Evolutionary conservation across 2,888 invertebrate genomes (phyloP), one percentile per base, ranked within the genome.

Genomic region (Polymixis flavicincta): DNA sequence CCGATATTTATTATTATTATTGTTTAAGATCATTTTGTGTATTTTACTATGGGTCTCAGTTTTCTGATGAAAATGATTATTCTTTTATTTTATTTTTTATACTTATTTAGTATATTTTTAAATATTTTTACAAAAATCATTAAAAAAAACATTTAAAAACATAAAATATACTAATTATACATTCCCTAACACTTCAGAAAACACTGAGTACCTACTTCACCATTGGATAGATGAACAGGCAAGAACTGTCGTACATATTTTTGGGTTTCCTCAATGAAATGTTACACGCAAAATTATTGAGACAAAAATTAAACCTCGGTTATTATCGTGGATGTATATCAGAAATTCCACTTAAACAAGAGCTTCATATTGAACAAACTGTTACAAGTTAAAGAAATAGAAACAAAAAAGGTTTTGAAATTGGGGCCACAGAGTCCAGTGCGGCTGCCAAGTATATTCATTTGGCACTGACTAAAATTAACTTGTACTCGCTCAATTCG

Each of bases 381-480:
- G 45, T 37, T 19, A 60, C 6, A 65, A 66, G n/a, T 61, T 32
- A 37, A 22, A 45, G 32, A 70, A 67, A 73, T 37, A 65, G 11
- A 65, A 80, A 69, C 5, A 60, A 22, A 54, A 70, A 70, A 73
- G 61, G 52, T 17, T 48, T 72, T 22, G 42, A 32, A n/a, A 25
- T 37, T 4, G 81, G 81, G 82, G 83, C 83, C 83, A 74, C 54
- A 28, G 28, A 61, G 81, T 73, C 81, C 52, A 28, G 66, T n/a
- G 5, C 8, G 6, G 13, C 54, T 70, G 81, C 81, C 81, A 81
- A 82, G 32, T 66, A 42, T 66, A 57, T 66, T 42, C 57, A 67
- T 70, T 82, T 82, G 83, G 83, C 78, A 70, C 69, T 37, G 69
- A 37, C 57, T 59, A 32, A 57, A 78, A 72, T 68, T 45, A 71